These are phyloP conservation scores for Mastomys coucha DNA, from an alignment of 2,113 vertebrate genomes.

Conservation along the genomic window DNA sequence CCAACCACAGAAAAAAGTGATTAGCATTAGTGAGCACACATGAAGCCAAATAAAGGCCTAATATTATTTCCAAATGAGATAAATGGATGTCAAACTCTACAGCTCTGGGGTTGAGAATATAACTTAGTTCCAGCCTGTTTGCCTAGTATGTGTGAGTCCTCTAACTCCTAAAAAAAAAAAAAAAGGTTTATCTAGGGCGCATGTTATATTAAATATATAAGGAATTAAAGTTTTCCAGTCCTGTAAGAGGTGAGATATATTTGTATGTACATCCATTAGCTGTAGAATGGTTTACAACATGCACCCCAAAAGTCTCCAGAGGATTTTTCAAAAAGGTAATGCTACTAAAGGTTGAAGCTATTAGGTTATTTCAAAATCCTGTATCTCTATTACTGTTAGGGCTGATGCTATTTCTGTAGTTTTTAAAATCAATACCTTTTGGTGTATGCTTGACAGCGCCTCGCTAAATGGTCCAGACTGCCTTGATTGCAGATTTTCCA, in stretches of 20 bases:
- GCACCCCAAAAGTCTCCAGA: background rate
- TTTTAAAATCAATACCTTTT: slow-evolving; percentile 11
- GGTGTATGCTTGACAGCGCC: background rate
- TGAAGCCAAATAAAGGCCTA: background rate
- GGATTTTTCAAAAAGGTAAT: background rate
- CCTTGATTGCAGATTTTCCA: background rate
- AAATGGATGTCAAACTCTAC: background rate
- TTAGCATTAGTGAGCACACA: background rate
- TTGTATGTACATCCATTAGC: background rate
- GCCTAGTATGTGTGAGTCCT: background rate
- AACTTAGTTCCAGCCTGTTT: background rate
- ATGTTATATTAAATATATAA: too few species aligned
- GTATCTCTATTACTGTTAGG: background rate
- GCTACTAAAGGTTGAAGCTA: background rate
- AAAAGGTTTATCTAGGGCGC: background rate
- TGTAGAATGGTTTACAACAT: background rate
- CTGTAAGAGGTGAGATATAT: background rate
- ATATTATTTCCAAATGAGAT: background rate
- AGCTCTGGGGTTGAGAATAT: background rate
- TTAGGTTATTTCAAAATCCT: background rate
- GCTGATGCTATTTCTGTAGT: background rate
- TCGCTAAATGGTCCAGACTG: background rate
- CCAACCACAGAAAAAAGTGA: background rate
- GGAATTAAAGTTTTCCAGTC: background rate
- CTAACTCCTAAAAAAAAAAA: background rate